Evolutionary conservation across 1,140 invertebrate genomes (phyloP), one percentile per base, ranked within the genome.

Genomic region (Lordiphosa mommai): DNA sequence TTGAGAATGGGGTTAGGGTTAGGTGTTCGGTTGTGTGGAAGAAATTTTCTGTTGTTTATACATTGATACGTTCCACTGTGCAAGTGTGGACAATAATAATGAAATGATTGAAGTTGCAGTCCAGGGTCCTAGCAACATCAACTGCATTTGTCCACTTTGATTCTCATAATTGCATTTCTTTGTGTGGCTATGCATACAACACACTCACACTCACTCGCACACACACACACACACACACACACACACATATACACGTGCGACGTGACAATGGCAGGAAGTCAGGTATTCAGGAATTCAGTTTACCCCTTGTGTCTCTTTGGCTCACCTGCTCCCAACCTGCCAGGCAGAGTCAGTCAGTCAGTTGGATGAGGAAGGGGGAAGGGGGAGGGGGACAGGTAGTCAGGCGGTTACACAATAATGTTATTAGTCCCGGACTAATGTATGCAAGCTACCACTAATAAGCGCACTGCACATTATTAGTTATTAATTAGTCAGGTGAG

Each of bases 391-490:
- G n/a, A n/a, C n/a, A n/a, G n/a, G 16, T 13, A 20, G 20, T 16
- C 17, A 41, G 51, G 44, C 50, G 37, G 43, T 48, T 43, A 57
- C 36, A 61, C 55, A 70, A 65, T 80, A 74, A 79, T 79, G 70
- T 66, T 80, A 79, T 79, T 79, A 80, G 70, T 56, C 61, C 57
- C 33, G 61, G 60, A 74, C 64, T 80, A 80, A 79, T 79, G 76
- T 76, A 80, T 82, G 74, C 76, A 64, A 52, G 61, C 60, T 55
- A 27, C 43, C 55, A 67, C 71, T 76, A 80, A 82, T 80, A 82
- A 82, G 77, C 77, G 76, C 76, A 80, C 76, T 80, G 76, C 76
- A 80, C 76, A 80, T 82, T 74, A 80, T 80, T 80, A 80, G 76
- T 80, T 82, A 80, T 82, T 82, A 80, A 80, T 80, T 80, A 80